These are phyloP conservation scores for Spodoptera littoralis DNA, from an alignment of 2,888 invertebrate genomes.

Conservation along the genomic window DNA sequence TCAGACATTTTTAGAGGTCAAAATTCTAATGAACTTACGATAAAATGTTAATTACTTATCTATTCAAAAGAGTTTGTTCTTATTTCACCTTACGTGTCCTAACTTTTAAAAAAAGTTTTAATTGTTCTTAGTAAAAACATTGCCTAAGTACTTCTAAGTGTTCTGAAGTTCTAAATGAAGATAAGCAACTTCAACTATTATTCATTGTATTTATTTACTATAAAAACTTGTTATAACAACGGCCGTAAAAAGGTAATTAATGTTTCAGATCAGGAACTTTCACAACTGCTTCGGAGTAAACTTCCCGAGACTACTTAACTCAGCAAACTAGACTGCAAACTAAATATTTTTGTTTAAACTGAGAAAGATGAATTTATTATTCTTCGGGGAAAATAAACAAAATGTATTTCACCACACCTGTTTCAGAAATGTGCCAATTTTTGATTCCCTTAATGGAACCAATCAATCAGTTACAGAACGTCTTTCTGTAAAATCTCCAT, in stretches of 20 bases:
- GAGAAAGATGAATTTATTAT: conserved; percentile 14
- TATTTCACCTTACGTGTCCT: neutral
- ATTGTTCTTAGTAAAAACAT: conserved; percentile 5
- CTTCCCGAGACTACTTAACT: conserved; percentile 55
- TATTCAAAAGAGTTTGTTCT: too few species aligned
- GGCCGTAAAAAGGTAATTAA: conserved; percentile 62
- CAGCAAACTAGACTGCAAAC: conserved; percentile 34
- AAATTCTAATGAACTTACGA: too few species aligned
- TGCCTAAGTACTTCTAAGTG: conserved; percentile 8
- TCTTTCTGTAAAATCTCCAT: conserved; percentile 14
- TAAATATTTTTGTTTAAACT: conserved; percentile 43
- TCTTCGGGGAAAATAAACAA: conserved; percentile 9
- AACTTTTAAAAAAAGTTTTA: neutral
- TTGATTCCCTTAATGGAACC: conserved; percentile 27
- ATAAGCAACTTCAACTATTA: conserved; percentile 24
- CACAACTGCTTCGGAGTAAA: conserved; percentile 53
- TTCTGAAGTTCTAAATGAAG: conserved; percentile 20
- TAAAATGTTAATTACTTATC: too few species aligned
- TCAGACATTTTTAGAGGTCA: too few species aligned
- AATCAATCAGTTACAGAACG: conserved; percentile 39
- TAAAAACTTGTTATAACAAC: conserved; percentile 48
- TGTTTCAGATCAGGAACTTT: conserved; percentile 60
- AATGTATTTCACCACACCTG: conserved; percentile 29
- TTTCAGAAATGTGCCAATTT: conserved; percentile 22
- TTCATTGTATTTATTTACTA: conserved; percentile 38